Base-by-base conservation (phyloP, 2,888 invertebrate genomes). In the Hyles lineata region DNA sequence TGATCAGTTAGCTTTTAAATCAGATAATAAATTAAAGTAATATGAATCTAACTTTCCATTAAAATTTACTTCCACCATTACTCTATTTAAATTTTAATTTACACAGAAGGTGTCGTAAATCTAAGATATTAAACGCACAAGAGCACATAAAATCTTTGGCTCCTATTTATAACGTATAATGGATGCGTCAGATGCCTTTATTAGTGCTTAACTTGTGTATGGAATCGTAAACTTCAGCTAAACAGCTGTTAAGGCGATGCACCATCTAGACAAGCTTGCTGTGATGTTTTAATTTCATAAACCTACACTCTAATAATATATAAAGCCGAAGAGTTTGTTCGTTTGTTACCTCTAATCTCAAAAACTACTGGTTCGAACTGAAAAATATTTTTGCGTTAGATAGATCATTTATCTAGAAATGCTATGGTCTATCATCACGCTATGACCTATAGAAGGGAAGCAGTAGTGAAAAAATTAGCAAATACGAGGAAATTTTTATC, bases 231-330 rank as follows among this genome's bases (percentile, higher is more conserved):
- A 60, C 23, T 23, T 60, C 23, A 60, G 55, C n/a, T 55, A 15
- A 60, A 15, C 60, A 25, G 60, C 25, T 60, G 23, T 60, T 60
- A 60, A 55, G 55, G 17, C 17, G 60, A 60, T 60, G 60, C 60
- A 17, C 25, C 8, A 15, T 60, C 23, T 25, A 60, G 11, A 25
- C 17, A 55, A 55, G 5, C 19, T n/a, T 6, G n/a, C 55, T 55
- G 55, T 55, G 17, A 55, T 55, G 55, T 55, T 55, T 55, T 19
- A 55, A 55, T 55, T 17, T 55, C n/a, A 15, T 55, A n/a, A 55
- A 55, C n/a, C 6, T 19, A 29, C 5, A 3, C 3, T 5, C 29
- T 29, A 29, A 29, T n/a, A n/a, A n/a, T n/a, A 29, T 29, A 29
- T 29, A 29, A 29, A 29, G 29, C 29, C 5, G 29, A 29, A 29